A percentile compares a stretch with the other conserved stretches of the same genome.
phyloP scores from a whole-genome alignment of 2,888 invertebrate genomes.

The Hetaerina titia region DNA sequence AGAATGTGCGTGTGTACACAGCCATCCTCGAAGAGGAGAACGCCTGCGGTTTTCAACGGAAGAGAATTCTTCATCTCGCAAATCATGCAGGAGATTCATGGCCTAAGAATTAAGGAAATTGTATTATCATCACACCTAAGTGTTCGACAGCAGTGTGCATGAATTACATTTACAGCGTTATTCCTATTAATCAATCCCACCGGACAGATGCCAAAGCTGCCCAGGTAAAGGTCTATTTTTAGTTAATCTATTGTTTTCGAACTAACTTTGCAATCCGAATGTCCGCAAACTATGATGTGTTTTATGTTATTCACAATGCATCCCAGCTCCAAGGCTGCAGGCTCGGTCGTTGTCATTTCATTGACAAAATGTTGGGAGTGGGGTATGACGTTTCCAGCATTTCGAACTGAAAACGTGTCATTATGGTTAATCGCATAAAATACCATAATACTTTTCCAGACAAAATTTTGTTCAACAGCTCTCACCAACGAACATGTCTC shows the following conservation, averaged over 20 bases:
- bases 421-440: background rate
- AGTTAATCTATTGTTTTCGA: conserved; percentile 15
- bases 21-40: conserved; percentile 94
- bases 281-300: conserved; percentile 97
- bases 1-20: conserved; percentile 90
- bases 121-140: background rate
- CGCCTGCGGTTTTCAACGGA: conserved; percentile 87
- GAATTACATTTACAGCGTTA: background rate
- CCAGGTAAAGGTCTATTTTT: background rate
- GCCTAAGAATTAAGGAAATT: conserved; percentile 79
- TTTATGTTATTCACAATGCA: conserved; percentile 94
- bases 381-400: conserved; percentile 97
- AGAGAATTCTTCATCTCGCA: conserved; percentile 88
- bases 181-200: conserved; percentile 2
- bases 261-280: conserved; percentile 94
- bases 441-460: background rate
- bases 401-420: conserved; percentile 85
- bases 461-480: background rate
- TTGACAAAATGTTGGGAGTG: conserved; percentile 92
- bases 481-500: conserved; percentile 97
- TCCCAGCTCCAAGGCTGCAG: conserved; percentile 96
- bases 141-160: background rate
- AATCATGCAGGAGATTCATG: conserved; percentile 93
- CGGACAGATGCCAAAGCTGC: background rate
- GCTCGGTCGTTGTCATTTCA: conserved; percentile 95